Evolutionary conservation across 1,140 invertebrate genomes (phyloP).

Genomic region (Caenorhabditis latens): DNA sequence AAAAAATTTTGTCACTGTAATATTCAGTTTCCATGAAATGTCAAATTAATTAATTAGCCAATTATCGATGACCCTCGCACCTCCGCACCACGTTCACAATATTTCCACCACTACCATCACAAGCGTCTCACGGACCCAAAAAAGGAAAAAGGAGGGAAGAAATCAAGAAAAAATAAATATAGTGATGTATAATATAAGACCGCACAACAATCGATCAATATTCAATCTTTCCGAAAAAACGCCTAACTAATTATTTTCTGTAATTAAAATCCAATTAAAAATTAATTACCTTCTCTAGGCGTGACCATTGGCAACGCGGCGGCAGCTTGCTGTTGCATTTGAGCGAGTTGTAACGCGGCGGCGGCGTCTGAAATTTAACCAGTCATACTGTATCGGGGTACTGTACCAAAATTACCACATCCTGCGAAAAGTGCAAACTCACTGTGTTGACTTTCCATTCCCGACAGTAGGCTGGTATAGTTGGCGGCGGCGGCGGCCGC

Average conservation of each 20-base stretch:
- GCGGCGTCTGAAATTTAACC: conserved; percentile 27
- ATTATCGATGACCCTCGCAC: too few relatives aligned
- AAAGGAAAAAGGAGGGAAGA: background rate
- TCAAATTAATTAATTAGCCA: too few relatives aligned
- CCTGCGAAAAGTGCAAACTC: conserved; percentile 2
- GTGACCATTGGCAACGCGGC: conserved; percentile 51
- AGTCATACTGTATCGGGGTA: background rate
- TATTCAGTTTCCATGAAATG: too few relatives aligned
- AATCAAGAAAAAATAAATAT: background rate
- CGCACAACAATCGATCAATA: conserved; percentile 45
- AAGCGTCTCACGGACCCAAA: background rate
- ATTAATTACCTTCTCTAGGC: conserved; percentile 68
- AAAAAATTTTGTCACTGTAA: too few relatives aligned
- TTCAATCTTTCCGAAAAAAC: background rate
- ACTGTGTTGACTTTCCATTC: conserved; percentile 57
- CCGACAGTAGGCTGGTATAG: conserved; percentile 45
- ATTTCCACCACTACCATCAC: conserved; percentile 26
- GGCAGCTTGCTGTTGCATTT: conserved; percentile 60
- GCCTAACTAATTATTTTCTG: background rate
- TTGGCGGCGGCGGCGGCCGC: conserved; percentile 61
- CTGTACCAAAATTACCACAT: background rate
- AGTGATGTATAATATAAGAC: background rate
- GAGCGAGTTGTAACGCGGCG: conserved; percentile 52
- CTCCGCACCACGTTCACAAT: background rate
- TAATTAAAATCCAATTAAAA: background rate